Base-by-base conservation (phyloP, 2,113 vertebrate genomes). In the Xenus cinereus region DNA sequence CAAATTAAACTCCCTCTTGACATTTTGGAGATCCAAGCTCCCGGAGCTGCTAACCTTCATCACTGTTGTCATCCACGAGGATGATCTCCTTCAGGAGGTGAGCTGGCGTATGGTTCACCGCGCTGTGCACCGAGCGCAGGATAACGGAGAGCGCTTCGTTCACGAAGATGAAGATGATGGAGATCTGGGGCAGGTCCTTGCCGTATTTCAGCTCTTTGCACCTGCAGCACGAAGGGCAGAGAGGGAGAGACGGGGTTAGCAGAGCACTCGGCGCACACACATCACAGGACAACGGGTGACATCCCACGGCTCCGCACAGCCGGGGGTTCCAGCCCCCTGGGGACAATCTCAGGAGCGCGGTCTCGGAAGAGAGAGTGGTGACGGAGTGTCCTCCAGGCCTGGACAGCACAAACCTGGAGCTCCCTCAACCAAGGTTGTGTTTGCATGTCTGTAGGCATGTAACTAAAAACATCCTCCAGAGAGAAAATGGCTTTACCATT, bases 131-230 rank as follows among this genome's bases (percentile, higher is more conserved):
- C 0, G 99, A 99, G 37, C 99, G 98, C 94, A 99, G 98, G 97
- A 99, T 99, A 93, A 99, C 99, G 0, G 99, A 99, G 96, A 99
- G 97, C 1, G 99, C 99, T 98, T 99, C 99, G 1, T 99, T 99
- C 94, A 99, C 99, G 1, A 99, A 99, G 98, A 99, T 99, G 93
- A 99, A 99, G 87, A 99, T 99, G 92, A 99, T 99, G 95, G 99
- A 99, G 95, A 99, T 99, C 98, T 99, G 99, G 2, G 99, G 99
- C 21, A 99, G 98, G 83, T 99, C 99, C 97, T 98, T 98, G 4
- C 98, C 95, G 11, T 99, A 99, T 83, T 97, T 98, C 93, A 98
- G 97, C 97, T 99, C 99, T 97, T 98, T 99, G 95, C 99, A 99
- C 98, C 99, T 99, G 96, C 4, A 56, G 24, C 46, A 80, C 0